Conservation (phyloP, 2,888 invertebrate genomes). For the Torymus texanus region DNA sequence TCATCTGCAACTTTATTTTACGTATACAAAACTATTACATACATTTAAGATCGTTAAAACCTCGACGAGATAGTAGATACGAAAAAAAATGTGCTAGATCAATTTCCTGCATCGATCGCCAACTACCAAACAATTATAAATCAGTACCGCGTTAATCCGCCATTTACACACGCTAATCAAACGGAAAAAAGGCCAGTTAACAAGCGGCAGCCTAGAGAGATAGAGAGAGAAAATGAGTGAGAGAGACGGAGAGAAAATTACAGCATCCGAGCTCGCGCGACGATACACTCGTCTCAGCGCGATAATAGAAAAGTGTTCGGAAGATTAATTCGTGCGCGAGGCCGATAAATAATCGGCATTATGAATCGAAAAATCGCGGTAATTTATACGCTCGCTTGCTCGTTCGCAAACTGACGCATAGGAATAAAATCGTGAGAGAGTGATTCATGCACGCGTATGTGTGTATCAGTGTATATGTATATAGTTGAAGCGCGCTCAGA, state of each 20-base stretch:
- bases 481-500: slow-evolving; percentile 13
- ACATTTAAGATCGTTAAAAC: too few relatives aligned
- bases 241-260: slow-evolving; percentile 10
- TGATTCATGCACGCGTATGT: slow-evolving; percentile 40
- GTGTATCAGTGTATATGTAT: too few relatives aligned
- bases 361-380: slow-evolving; percentile 38
- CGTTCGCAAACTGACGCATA: slow-evolving; percentile 37
- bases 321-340: slow-evolving; percentile 36
- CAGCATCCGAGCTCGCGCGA: background rate
- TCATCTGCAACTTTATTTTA: too few relatives aligned
- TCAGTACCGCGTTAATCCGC: background rate
- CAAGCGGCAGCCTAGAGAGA: background rate
- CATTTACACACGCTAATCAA: background rate
- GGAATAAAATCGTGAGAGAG: slow-evolving; percentile 48
- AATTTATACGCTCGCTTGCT: slow-evolving; percentile 23
- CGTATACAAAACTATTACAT: too few relatives aligned
- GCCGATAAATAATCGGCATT: slow-evolving; percentile 44
- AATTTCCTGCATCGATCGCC: background rate
- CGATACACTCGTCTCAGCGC: background rate
- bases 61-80: background rate
- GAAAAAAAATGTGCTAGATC: slow-evolving; percentile 8
- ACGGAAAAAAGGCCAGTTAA: too few relatives aligned
- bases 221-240: background rate
- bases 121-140: slow-evolving; percentile 25
- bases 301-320: slow-evolving; percentile 38